These are phyloP conservation scores for Hylia prasina DNA, from an alignment of 2,113 vertebrate species.

Conservation along the genomic window DNA sequence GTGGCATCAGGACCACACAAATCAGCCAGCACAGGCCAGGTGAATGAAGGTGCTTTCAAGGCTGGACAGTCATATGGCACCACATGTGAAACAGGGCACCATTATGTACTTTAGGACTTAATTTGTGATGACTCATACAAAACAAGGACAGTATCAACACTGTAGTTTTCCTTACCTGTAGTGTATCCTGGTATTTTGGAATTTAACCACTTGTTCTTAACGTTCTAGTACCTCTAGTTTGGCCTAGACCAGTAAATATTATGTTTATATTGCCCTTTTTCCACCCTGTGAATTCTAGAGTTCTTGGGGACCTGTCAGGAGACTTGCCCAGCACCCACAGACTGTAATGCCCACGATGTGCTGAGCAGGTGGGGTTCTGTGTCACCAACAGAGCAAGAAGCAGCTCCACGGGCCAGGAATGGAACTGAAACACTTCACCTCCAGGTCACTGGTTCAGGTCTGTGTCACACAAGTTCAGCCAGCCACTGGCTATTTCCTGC, in stretches of 20 bases:
- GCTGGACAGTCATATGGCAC: neutral
- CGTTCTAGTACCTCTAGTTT: neutral
- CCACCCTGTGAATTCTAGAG: neutral
- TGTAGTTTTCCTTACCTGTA: constrained; percentile 39
- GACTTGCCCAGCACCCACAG: neutral
- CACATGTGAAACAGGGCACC: neutral
- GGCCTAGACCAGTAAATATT: neutral
- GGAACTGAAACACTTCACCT: constrained; percentile 1
- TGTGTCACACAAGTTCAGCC: neutral
- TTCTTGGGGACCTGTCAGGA: neutral
- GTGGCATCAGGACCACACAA: neutral
- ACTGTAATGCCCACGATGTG: neutral
- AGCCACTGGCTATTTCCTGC: neutral
- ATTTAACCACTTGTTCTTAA: neutral
- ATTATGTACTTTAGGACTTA: neutral
- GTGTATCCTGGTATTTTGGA: constrained; percentile 4
- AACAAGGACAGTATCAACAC: neutral
- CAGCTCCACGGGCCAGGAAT: neutral
- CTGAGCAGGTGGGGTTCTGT: neutral
- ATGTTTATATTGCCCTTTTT: neutral
- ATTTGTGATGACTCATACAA: neutral
- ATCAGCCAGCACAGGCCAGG: neutral
- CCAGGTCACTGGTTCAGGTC: constrained; percentile 56
- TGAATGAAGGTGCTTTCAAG: neutral
- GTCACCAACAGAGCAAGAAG: neutral